phyloP scores from a whole-genome alignment of 2,797 vertebrate species.

The Pogoniulus pusillus region DNA sequence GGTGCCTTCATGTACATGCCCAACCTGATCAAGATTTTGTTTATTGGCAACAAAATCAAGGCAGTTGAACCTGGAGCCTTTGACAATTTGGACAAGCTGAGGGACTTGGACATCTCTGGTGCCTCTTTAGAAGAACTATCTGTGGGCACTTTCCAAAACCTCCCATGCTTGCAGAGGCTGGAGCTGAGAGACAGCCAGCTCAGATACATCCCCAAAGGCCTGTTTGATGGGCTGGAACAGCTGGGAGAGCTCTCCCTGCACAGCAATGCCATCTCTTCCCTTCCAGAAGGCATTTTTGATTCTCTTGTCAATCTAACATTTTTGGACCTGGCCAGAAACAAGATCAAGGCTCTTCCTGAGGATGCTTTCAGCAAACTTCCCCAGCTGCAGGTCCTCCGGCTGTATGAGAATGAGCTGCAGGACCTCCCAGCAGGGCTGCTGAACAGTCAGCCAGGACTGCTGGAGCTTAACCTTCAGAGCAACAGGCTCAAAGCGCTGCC shows the following conservation, averaged over 20 bases:
- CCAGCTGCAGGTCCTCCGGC: slow-evolving; percentile 67
- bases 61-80: slow-evolving; percentile 81
- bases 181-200: slow-evolving; percentile 76
- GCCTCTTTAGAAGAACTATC: slow-evolving; percentile 67
- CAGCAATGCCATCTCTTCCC: slow-evolving; percentile 73
- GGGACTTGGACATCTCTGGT: slow-evolving; percentile 73
- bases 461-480: slow-evolving; percentile 71
- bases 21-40: slow-evolving; percentile 75
- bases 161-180: slow-evolving; percentile 74
- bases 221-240: slow-evolving; percentile 76
- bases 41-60: slow-evolving; percentile 69
- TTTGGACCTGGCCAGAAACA: slow-evolving; percentile 81
- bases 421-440: slow-evolving; percentile 77
- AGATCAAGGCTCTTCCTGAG: slow-evolving; percentile 64
- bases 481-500: slow-evolving; percentile 77
- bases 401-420: slow-evolving; percentile 81
- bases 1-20: slow-evolving; percentile 76
- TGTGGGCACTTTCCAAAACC: slow-evolving; percentile 75
- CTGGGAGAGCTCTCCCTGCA: slow-evolving; percentile 71
- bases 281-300: slow-evolving; percentile 82
- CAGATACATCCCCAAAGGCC: slow-evolving; percentile 70
- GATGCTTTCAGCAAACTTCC: slow-evolving; percentile 75
- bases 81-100: slow-evolving; percentile 74
- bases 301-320: slow-evolving; percentile 68
- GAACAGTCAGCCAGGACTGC: slow-evolving; percentile 65